Evolutionary conservation across 1,140 invertebrate genomes (phyloP).

Genomic region (Wasmannia auropunctata): DNA sequence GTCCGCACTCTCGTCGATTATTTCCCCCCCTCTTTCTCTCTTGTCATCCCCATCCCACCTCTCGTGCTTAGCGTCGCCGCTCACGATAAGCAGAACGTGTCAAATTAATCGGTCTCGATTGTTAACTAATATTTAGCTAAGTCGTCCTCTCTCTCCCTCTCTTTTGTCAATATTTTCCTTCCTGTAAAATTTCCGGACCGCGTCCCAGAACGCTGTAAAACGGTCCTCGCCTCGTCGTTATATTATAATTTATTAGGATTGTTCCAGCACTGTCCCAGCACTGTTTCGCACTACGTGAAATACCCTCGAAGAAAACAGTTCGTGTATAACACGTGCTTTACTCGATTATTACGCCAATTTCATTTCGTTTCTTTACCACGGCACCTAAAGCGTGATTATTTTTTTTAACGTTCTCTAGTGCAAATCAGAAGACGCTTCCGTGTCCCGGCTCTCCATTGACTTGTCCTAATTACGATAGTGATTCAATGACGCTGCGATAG

Average conservation of each 20-base stretch:
- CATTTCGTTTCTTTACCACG: neutral
- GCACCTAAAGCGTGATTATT: conserved; percentile 41
- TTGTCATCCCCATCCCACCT: conserved; percentile 16
- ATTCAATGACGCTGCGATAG: conserved; percentile 61
- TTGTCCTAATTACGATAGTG: conserved; percentile 70
- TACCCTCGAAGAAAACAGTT: conserved; percentile 68
- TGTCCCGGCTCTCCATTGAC: conserved; percentile 48
- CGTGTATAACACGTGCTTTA: conserved; percentile 67
- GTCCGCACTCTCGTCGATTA: conserved; percentile 43
- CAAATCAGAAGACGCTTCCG: conserved; percentile 38
- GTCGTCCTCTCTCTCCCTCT: conserved; percentile 15
- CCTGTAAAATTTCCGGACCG: conserved; percentile 70
- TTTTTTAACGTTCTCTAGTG: conserved; percentile 32
- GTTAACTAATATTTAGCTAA: conserved; percentile 68
- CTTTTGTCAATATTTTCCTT: conserved; percentile 50
- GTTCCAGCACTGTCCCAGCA: conserved; percentile 72
- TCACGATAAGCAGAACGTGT: conserved; percentile 49
- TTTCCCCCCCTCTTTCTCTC: neutral
- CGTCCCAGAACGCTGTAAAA: neutral
- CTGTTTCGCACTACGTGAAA: conserved; percentile 71
- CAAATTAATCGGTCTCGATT: conserved; percentile 66
- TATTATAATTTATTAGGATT: conserved; percentile 77
- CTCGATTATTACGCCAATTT: conserved; percentile 67
- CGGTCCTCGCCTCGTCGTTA: conserved; percentile 31
- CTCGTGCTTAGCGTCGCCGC: conserved; percentile 33